Base-by-base conservation (phyloP, 1,140 invertebrate genomes). In the Neodiprion virginianus region DNA sequence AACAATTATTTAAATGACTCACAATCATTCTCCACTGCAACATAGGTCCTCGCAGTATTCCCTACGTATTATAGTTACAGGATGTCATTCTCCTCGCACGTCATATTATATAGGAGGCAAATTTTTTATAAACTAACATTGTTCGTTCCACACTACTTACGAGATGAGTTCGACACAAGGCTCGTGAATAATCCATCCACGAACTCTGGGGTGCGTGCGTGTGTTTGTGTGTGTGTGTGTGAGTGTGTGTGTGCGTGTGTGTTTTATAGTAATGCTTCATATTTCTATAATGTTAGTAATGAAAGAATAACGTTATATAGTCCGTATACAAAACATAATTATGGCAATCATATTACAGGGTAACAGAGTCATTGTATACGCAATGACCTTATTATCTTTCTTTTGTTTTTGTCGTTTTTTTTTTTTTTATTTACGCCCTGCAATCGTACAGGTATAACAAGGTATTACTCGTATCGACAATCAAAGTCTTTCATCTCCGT, bases 1-100 rank as follows among this genome's bases (percentile, higher is more conserved):
- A 87, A 87, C 85, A 87, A 87, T 86, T 86, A 87, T 87, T 86
- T 86, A 86, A 86, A 86, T 86, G 83, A 83, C 82, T 86, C 85
- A 87, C 83, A 86, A 87, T 85, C 84, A 84, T 85, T 84, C 83
- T 81, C 83, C 78, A 17, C 28, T 69, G 28, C 28, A 5, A 40
- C 28, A 40, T 40, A 40, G 28, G 14, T 78, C 80, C 78, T 80
- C 79, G 78, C 77, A 74, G 78, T 81, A 80, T 76, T 76, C 67
- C 61, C 76, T 74, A 78, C 66, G 68, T 76, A 80, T 80, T 61
- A 61, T 5, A 87, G 86, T 85, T 86, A 87, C 85, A 86, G 86
- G 85, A 87, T 87, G 85, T 86, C 81, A 73, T 75, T 83, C 82
- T 84, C 83, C 86, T 85, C 84, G 85, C 80, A 85, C 83, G 84